Base-by-base conservation (phyloP, 1,140 invertebrate species). In the Drosophila burlai region DNA sequence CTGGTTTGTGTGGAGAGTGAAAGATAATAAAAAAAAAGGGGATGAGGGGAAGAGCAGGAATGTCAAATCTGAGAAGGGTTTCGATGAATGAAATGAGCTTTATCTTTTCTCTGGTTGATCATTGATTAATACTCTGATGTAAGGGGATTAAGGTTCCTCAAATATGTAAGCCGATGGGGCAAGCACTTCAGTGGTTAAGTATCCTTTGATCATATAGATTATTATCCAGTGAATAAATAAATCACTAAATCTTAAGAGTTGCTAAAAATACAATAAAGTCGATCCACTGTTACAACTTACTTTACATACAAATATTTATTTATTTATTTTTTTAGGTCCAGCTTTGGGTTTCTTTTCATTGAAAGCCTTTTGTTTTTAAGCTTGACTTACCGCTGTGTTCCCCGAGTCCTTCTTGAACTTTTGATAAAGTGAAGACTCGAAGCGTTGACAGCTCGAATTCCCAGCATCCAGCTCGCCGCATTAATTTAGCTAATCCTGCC, bases 401-500 rank as follows among this genome's bases (percentile, higher is more conserved):
- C 15, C 8, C 2, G 18, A 26, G 5, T 40, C 16, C 31, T 0
- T 29, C 9, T 24, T 15, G 24, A 38, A 18, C 18, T 72, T 42
- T 62, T 77, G 81, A 87, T 87, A 87, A 89, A 80, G 75, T 84
- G 73, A 72, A 73, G 81, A 69, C 72, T 61, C 29, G 26, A 69
- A 71, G 38, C 62, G 81, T 65, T 89, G 83, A 87, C 85, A 90
- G 84, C 75, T 79, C 62, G 49, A 55, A 73, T 65, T 63, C 65
- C 43, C 77, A 84, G 65, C 65, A 76, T 73, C 50, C 76, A 64
- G 61, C 49, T 83, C 76, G 67, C 77, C 85, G 85, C 81, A 90
- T 89, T 90, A 79, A 89, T 76, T 90, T 89, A 80, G 79, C 86
- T 90, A 90, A 90, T 90, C 85, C 86, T 90, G 81, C 71, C 61